Base-by-base conservation (phyloP, 1,140 invertebrate genomes). In the Drosophila arizonae region DNA sequence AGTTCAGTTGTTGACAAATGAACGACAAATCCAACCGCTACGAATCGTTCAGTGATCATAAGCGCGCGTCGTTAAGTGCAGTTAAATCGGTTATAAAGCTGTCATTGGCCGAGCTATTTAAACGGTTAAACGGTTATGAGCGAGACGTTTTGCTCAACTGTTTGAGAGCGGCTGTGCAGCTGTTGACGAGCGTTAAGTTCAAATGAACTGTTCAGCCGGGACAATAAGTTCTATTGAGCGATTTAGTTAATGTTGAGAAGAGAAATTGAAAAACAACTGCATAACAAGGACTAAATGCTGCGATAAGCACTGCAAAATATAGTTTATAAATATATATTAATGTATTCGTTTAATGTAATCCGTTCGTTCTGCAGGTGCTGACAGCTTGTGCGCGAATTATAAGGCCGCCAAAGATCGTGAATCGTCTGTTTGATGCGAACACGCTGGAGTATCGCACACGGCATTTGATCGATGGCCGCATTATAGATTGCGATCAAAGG, bases 361-460 rank as follows among this genome's bases (percentile, higher is more conserved):
- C 15, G 0, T 57, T 8, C 15, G 0, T 13, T 30, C 8, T 13
- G 2, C 70, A 94, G 92, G 93, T 96, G 51, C 94, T 97, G 55
- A 93, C 96, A 11, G 95, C 94, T 10, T 92, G 96, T 28, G 94
- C 95, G 1, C 93, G 94, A 39, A 93, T 95, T 1, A 91, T 94
- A 48, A 93, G 94, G 72, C 95, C 95, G 26, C 94, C 94, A 9
- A 94, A 95, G 48, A 93, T 95, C 51, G 94, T 93, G 1, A 95
- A 96, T 77, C 92, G 94, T 4, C 88, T 95, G 21, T 91, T 97
- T 33, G 96, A 97, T 78, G 94, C 95, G 2, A 95, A 94, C 55
- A 94, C 94, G 66, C 95, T 97, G 91, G 96, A 97, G 90, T 98
- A 97, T 88, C 94, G 96, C 13, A 97, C 97, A 0, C 92, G 96